Percentiles rank a stretch among this genome's conserved stretches.
These are phyloP conservation scores for Aphelenchoides besseyi DNA, from an alignment of 1,140 invertebrate species.

Conservation along the genomic window DNA sequence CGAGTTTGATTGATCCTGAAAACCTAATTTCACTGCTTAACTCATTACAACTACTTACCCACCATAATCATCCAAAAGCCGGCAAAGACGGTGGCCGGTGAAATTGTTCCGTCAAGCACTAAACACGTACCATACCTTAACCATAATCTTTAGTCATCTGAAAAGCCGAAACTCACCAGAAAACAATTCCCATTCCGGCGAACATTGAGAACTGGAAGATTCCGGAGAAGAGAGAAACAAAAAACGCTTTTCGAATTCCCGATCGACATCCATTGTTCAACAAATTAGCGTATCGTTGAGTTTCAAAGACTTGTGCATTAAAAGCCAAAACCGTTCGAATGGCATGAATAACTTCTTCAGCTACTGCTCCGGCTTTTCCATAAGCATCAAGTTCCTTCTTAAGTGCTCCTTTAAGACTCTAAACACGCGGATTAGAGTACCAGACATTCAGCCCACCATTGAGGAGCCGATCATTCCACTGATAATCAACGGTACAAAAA, in stretches of 20 bases:
- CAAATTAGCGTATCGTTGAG: constrained; percentile 36
- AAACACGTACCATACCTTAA: constrained; percentile 32
- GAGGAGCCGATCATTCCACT: not conserved
- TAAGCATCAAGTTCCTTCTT: constrained; percentile 21
- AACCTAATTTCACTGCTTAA: too few relatives aligned
- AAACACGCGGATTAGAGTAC: too few relatives aligned
- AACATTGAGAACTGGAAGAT: constrained; percentile 69
- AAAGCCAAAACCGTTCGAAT: constrained; percentile 79
- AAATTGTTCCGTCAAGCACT: constrained; percentile 25
- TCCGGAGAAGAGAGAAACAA: constrained; percentile 69
- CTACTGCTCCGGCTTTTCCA: constrained; percentile 57
- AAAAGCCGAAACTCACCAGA: constrained; percentile 29
- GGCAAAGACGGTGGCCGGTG: constrained; percentile 36
- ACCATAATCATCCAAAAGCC: constrained; percentile 31
- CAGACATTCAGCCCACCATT: too few relatives aligned
- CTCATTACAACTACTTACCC: constrained; percentile 21
- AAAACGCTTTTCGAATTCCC: constrained; percentile 60
- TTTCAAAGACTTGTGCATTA: constrained; percentile 74
- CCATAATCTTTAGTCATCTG: not conserved
- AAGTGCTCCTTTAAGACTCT: not conserved
- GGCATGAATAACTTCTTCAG: constrained; percentile 75
- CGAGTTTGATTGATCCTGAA: too few relatives aligned
- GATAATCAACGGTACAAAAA: constrained; percentile 20
- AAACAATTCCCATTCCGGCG: constrained; percentile 37
- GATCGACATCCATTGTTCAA: not conserved